phyloP scores from a whole-genome alignment of 2,888 invertebrate genomes.

The Ethmia dodecea region DNA sequence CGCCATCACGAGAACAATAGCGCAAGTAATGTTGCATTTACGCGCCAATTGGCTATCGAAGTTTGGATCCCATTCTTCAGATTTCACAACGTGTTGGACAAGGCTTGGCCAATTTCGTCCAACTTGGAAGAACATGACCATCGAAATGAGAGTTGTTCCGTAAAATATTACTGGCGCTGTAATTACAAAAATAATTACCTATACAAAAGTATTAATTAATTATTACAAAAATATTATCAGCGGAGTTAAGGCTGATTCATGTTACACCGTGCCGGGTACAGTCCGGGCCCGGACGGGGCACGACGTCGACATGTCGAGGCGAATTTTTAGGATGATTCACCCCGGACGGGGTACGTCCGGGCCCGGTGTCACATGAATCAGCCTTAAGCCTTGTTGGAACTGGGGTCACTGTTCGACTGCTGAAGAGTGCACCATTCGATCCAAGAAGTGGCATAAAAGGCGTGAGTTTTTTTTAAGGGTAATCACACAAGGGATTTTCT shows the following conservation, averaged over 20 bases:
- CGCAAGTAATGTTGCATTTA: constrained; percentile 54
- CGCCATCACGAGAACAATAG: constrained; percentile 42
- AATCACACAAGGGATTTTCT: background rate
- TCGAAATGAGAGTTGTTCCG: constrained; percentile 47
- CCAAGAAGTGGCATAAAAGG: too few species aligned
- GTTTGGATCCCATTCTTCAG: constrained; percentile 52
- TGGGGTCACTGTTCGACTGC: background rate
- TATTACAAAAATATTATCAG: background rate
- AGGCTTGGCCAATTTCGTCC: constrained; percentile 50
- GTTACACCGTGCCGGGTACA: too few species aligned
- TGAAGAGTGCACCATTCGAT: background rate
- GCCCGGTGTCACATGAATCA: background rate
- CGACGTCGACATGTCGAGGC: too few species aligned
- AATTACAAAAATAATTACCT: constrained; percentile 12
- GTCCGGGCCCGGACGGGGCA: too few species aligned
- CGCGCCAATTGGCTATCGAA: constrained; percentile 33
- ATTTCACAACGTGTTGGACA: constrained; percentile 37
- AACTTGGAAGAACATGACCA: constrained; percentile 48
- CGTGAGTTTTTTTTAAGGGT: too few species aligned
- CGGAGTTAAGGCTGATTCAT: background rate
- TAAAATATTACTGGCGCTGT: constrained; percentile 58
- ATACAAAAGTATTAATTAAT: background rate
- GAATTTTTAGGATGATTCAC: background rate
- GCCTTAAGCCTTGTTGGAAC: background rate
- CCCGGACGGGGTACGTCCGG: background rate